Evolutionary conservation across 2,888 invertebrate genomes (phyloP).

Genomic region (Cephus nigrinus): DNA sequence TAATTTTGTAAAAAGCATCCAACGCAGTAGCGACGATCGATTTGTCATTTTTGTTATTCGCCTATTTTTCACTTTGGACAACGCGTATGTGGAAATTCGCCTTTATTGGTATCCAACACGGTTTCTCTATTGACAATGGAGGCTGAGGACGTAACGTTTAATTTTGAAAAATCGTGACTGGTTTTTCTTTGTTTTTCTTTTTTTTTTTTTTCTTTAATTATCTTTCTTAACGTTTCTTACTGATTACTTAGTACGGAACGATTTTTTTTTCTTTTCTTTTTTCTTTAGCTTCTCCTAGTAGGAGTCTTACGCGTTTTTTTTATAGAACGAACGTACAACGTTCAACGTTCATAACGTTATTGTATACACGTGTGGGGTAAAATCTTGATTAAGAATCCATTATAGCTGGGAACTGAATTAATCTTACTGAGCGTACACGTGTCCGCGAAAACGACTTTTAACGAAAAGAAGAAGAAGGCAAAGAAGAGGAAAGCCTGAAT

Average conservation of each 20-base stretch:
- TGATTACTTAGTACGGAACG: neutral
- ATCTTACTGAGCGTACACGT: neutral
- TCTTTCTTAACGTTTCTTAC: neutral
- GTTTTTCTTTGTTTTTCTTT: neutral
- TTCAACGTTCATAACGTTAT: neutral
- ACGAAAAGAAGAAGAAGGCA: neutral
- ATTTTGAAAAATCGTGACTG: neutral
- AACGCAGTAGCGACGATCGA: neutral
- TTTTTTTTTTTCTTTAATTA: neutral
- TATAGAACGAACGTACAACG: neutral
- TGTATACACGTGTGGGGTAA: neutral
- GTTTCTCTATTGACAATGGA: neutral
- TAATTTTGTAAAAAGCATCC: neutral
- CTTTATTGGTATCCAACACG: neutral
- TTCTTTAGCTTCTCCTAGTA: too few relatives aligned
- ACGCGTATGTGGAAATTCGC: neutral
- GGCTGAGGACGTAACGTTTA: neutral
- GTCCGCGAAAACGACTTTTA: neutral
- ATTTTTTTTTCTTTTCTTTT: neutral
- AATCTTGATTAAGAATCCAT: neutral
- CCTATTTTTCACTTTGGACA: neutral
- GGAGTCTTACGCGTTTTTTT: neutral
- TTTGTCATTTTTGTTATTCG: neutral
- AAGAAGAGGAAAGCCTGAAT: neutral
- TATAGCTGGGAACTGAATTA: neutral